phyloP scores from a whole-genome alignment of 1,140 invertebrate genomes.

The Aphelenchoides fujianensis region DNA sequence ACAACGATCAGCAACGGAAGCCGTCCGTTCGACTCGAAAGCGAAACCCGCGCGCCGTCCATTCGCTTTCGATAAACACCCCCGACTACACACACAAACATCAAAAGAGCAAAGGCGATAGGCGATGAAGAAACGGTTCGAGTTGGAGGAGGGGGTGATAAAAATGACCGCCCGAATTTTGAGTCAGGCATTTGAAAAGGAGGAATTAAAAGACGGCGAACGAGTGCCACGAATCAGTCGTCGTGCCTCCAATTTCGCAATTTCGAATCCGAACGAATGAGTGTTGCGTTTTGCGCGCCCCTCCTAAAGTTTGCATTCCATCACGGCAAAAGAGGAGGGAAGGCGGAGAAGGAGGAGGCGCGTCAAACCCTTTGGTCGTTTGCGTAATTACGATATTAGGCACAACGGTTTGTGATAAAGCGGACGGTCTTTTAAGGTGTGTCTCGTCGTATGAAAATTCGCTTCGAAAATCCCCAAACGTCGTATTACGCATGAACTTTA shows the following conservation, averaged over 20 bases:
- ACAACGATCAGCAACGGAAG: no score
- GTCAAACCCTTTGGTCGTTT: neutral
- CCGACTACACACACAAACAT: neutral
- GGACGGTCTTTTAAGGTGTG: neutral
- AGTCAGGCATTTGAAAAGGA: no score
- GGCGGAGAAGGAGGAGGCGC: no score
- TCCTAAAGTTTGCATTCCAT: neutral
- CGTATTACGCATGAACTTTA: constrained; percentile 1
- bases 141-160: neutral
- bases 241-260: no score
- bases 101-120: neutral
- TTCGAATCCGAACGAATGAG: neutral
- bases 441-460: neutral
- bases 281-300: neutral
- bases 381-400: constrained; percentile 1
- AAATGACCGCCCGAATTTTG: no score
- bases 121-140: neutral
- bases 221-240: no score
- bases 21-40: no score
- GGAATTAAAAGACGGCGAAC: no score
- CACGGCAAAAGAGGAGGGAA: no score
- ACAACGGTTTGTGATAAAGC: neutral
- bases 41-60: no score
- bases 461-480: constrained; percentile 1
- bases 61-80: neutral